Percentiles rank a stretch among this genome's conserved stretches.
Conservation (phyloP, 2,888 invertebrate species). For the Diplazon laetatorius region DNA sequence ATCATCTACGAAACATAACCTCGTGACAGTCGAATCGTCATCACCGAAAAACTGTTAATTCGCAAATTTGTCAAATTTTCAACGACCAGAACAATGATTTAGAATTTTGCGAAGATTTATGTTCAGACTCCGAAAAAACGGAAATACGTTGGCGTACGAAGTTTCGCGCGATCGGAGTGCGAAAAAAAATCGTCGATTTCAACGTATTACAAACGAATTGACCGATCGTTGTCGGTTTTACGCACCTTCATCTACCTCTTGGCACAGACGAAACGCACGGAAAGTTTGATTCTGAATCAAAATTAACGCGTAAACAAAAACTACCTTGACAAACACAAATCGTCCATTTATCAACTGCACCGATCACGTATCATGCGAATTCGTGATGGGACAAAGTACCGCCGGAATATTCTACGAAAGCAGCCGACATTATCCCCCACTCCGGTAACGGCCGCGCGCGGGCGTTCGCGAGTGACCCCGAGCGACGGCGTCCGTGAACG, state of each 20-base stretch:
- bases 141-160: conserved; percentile 11
- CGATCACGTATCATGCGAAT: conserved; percentile 77
- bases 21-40: background rate
- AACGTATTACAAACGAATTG: conserved; percentile 41
- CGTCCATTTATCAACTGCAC: conserved; percentile 88
- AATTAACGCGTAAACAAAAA: conserved; percentile 86
- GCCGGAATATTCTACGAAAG: conserved; percentile 73
- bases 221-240: conserved; percentile 67
- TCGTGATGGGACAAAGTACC: conserved; percentile 70
- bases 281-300: conserved; percentile 78
- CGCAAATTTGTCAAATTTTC: too few species aligned
- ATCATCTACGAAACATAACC: background rate
- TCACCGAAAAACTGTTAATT: too few species aligned
- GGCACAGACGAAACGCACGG: conserved; percentile 77
- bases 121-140: conserved; percentile 38
- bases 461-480: background rate
- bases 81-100: conserved; percentile 20
- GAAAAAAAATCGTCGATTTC: conserved; percentile 7
- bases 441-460: too few species aligned
- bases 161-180: background rate
- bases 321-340: conserved; percentile 87
- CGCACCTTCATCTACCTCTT: conserved; percentile 88
- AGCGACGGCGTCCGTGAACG: too few species aligned
- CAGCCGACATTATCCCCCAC: conserved; percentile 62
- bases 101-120: conserved; percentile 12